phyloP scores from a whole-genome alignment of 2,797 vertebrate species.

The Monodelphis domestica region DNA sequence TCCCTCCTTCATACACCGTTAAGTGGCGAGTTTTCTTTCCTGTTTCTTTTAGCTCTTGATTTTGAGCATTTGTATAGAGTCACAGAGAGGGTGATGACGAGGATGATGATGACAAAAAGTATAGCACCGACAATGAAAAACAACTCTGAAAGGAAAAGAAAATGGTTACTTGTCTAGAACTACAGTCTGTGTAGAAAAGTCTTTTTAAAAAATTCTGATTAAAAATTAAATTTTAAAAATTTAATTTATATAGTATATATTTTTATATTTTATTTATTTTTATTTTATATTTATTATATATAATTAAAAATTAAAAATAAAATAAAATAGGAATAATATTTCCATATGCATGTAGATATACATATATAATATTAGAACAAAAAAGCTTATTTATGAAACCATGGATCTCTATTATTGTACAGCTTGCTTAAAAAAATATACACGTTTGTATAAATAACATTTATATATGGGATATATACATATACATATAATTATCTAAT shows the following conservation, averaged over 20 bases:
- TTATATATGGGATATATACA: neutral
- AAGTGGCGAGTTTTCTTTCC: conserved; percentile 82
- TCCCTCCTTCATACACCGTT: conserved; percentile 71
- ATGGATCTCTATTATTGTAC: neutral
- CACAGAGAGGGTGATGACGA: conserved; percentile 82
- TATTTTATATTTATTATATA: no score
- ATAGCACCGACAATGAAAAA: conserved; percentile 83
- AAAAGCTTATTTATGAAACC: neutral
- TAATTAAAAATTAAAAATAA: no score
- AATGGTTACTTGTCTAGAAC: neutral
- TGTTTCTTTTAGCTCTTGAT: conserved; percentile 18
- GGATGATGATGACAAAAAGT: conserved; percentile 80
- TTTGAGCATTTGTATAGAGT: conserved; percentile 85
- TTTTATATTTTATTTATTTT: no score
- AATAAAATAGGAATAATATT: neutral
- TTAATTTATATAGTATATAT: no score
- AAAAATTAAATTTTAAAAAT: no score
- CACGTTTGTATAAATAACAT: no score
- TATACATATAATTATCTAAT: neutral
- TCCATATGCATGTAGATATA: neutral
- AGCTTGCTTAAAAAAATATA: neutral
- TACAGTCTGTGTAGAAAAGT: neutral
- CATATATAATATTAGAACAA: neutral
- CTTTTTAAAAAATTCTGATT: no score
- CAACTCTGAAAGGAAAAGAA: conserved; percentile 76